These are phyloP conservation scores for Pseudorasbora parva DNA, from an alignment of 2,113 vertebrate genomes.

Conservation along the genomic window DNA sequence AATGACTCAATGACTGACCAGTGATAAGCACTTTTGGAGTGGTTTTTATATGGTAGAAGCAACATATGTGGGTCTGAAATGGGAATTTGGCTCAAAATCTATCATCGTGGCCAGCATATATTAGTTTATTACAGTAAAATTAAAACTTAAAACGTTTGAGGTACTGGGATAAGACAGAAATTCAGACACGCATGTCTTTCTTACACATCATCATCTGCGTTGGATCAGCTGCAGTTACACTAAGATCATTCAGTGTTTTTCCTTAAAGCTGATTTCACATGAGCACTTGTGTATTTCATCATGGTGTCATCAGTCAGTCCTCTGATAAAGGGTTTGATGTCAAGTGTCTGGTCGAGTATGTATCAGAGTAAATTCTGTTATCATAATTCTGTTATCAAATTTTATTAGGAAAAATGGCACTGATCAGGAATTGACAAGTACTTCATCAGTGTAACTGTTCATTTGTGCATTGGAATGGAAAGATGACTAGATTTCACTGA, in stretches of 20 bases:
- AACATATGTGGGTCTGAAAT: background rate
- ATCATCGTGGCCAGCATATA: background rate
- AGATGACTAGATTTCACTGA: background rate
- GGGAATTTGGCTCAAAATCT: background rate
- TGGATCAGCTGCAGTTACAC: background rate
- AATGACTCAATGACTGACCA: too few species aligned
- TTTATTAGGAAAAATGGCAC: background rate
- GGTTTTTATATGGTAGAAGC: background rate
- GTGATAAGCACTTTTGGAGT: background rate
- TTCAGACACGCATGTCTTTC: background rate
- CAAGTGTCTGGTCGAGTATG: background rate
- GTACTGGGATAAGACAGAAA: background rate
- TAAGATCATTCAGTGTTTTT: background rate
- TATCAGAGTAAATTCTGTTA: background rate
- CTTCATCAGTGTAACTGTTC: background rate
- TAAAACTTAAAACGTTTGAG: background rate
- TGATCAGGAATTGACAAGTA: background rate
- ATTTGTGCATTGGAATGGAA: background rate
- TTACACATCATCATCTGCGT: background rate
- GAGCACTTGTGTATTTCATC: conserved; percentile 11
- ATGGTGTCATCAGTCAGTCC: background rate
- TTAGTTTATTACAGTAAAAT: background rate
- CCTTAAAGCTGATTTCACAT: background rate
- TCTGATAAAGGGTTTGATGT: background rate
- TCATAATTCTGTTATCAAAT: background rate